A percentile compares a stretch with the other conserved stretches of the same genome.
These are phyloP conservation scores for Enteromius anoplus DNA, from an alignment of 2,797 vertebrate species.

Conservation along the genomic window DNA sequence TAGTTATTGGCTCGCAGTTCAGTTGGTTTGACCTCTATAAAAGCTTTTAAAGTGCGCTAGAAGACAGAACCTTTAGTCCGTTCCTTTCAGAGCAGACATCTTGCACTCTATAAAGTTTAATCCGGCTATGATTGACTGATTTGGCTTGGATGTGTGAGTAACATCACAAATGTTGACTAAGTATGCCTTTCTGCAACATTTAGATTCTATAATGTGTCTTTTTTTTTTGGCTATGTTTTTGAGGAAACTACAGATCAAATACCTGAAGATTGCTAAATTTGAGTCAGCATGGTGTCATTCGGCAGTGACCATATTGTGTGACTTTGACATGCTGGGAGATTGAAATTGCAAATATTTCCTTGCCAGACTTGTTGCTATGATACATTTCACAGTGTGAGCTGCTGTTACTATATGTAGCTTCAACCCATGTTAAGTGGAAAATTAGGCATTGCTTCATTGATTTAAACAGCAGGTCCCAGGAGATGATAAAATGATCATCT, in stretches of 20 bases:
- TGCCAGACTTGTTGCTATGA: constrained; percentile 28
- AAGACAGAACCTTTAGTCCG: not conserved
- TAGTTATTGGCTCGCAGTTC: not conserved
- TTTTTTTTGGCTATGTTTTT: not conserved
- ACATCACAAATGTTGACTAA: not conserved
- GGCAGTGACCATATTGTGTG: constrained; percentile 8
- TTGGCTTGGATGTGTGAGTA: not conserved
- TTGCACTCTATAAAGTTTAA: not conserved
- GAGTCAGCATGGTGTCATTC: not conserved
- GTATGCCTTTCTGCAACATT: not conserved
- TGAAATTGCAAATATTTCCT: constrained; percentile 20
- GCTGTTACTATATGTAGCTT: constrained; percentile 3
- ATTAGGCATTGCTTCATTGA: not conserved
- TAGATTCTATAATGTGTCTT: not conserved
- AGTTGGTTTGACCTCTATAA: constrained; percentile 12
- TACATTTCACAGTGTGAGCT: not conserved
- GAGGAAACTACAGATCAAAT: not conserved
- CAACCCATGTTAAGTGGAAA: not conserved
- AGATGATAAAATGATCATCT: not conserved
- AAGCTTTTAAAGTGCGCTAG: constrained; percentile 2
- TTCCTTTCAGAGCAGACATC: not conserved
- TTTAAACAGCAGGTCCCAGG: not conserved
- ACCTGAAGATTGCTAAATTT: not conserved
- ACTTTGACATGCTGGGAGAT: constrained; percentile 17
- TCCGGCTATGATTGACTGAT: not conserved